These are phyloP conservation scores for Merops nubicus DNA, from an alignment of 2,113 vertebrate genomes.

Conservation along the genomic window DNA sequence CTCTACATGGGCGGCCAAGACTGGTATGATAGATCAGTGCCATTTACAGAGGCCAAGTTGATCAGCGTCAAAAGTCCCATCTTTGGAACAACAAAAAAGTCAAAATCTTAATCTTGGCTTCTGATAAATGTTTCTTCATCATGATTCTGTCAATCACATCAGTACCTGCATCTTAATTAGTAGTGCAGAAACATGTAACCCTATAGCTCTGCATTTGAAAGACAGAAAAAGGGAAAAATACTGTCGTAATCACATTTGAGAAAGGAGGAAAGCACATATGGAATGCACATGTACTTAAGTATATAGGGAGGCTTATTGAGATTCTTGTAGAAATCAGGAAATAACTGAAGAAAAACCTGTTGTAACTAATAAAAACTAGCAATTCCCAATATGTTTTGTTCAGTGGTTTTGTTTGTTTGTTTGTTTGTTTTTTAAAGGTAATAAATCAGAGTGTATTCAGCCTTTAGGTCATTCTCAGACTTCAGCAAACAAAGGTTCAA, in stretches of 20 bases:
- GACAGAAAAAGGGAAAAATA: neutral
- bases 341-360: neutral
- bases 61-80: neutral
- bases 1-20: neutral
- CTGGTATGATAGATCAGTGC: neutral
- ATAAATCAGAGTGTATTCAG: neutral
- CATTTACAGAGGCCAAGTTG: neutral
- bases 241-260: neutral
- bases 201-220: neutral
- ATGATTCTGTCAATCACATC: neutral
- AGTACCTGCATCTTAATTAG: neutral
- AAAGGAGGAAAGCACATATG: constrained; percentile 27
- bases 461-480: neutral
- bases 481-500: neutral
- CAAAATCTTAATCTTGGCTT: neutral
- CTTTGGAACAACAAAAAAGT: neutral
- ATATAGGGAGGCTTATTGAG: neutral
- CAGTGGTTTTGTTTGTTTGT: no score
- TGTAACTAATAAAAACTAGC: neutral
- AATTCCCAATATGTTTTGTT: neutral
- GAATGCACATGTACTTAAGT: constrained; percentile 36
- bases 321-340: constrained; percentile 8
- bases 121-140: neutral
- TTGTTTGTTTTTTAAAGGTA: neutral
- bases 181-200: neutral